A percentile compares a stretch with the other conserved stretches of the same genome.
Evolutionary conservation across 2,797 vertebrate species (phyloP).

Genomic region (Mus minutoides): DNA sequence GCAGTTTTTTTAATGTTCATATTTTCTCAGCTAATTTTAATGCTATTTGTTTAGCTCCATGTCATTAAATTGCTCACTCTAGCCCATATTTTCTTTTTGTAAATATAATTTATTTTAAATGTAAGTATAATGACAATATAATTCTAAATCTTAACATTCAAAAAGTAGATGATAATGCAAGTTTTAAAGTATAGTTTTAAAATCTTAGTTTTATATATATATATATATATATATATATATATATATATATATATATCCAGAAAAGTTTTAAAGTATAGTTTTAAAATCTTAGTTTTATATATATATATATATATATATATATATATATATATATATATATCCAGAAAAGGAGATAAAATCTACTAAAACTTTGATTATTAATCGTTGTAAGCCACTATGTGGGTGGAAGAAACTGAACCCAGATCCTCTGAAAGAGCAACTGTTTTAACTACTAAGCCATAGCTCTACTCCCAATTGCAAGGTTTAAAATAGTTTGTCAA

Average conservation of each 20-base stretch:
- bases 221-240: too few species aligned
- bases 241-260: too few species aligned
- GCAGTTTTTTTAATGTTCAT: too few species aligned
- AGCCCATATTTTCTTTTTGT: neutral
- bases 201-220: too few species aligned
- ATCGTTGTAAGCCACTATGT: neutral
- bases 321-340: too few species aligned
- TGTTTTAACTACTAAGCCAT: neutral
- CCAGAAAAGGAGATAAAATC: neutral
- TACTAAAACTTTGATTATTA: neutral
- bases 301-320: too few species aligned
- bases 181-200: neutral
- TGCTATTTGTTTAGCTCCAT: neutral
- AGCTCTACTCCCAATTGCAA: neutral
- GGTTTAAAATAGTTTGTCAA: neutral
- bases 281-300: neutral
- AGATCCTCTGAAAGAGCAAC: neutral
- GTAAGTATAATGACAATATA: neutral
- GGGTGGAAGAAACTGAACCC: neutral
- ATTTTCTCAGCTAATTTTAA: neutral
- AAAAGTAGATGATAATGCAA: neutral
- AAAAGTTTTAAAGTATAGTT: neutral
- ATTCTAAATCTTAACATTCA: neutral
- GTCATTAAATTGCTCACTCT: neutral
- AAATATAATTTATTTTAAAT: neutral